Conservation (phyloP, 2,797 vertebrate genomes). For the Clarias platycephalus region DNA sequence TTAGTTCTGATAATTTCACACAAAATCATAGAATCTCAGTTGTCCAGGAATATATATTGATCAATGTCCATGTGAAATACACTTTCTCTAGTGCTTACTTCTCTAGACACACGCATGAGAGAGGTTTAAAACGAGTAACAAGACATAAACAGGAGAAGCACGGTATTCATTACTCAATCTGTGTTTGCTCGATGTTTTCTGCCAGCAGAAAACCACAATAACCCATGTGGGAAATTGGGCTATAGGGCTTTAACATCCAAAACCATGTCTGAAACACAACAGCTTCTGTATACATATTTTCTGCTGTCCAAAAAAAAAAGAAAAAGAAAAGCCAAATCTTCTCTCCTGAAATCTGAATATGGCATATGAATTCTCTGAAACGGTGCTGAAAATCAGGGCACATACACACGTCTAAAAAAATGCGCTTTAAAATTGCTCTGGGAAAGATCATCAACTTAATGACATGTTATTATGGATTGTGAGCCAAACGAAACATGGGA, state of each 20-base stretch:
- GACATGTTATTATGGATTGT: conserved; percentile 23
- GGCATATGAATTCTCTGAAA: conserved; percentile 14
- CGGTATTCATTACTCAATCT: conserved; percentile 22
- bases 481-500: conserved; percentile 24
- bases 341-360: conserved; percentile 25
- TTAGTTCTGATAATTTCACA: conserved; percentile 30
- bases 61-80: conserved; percentile 23
- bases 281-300: conserved; percentile 39
- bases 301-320: conserved; percentile 15
- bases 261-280: conserved; percentile 31
- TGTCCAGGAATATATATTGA: conserved; percentile 19
- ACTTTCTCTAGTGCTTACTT: neutral
- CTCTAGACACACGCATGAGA: neutral
- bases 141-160: conserved; percentile 17
- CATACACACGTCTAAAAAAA: neutral
- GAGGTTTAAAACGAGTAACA: conserved; percentile 8
- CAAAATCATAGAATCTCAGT: conserved; percentile 27
- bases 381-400: neutral
- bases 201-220: conserved; percentile 46
- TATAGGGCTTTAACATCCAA: conserved; percentile 38
- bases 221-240: conserved; percentile 45
- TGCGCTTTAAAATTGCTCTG: conserved; percentile 19
- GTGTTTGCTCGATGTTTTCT: conserved; percentile 19
- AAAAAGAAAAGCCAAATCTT: conserved; percentile 15
- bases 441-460: conserved; percentile 33